Evolutionary conservation across 2,888 invertebrate species (phyloP).

Genomic region (Endotricha flammealis): DNA sequence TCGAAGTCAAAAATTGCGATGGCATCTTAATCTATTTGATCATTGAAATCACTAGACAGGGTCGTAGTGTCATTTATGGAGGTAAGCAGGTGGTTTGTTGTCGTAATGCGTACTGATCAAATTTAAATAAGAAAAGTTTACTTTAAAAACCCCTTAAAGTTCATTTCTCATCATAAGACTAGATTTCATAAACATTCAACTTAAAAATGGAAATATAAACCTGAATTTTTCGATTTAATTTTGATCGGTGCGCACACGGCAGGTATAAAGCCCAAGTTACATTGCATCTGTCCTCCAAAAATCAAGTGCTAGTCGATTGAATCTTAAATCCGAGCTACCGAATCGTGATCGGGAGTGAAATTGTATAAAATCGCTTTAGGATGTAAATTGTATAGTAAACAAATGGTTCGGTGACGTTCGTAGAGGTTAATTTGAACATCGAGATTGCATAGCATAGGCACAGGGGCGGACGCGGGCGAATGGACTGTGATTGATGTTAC

Average conservation of each 20-base stretch:
- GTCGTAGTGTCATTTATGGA: conserved; percentile 2
- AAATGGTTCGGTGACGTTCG: conserved; percentile 16
- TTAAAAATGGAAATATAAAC: too few species aligned
- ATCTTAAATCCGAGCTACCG: conserved; percentile 47
- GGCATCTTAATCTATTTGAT: background rate
- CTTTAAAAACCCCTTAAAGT: too few species aligned
- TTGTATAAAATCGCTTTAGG: conserved; percentile 26
- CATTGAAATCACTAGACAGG: background rate
- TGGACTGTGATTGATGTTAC: too few species aligned
- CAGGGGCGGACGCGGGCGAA: too few species aligned
- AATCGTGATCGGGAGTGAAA: conserved; percentile 29
- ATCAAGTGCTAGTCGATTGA: conserved; percentile 64
- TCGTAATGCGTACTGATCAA: too few species aligned
- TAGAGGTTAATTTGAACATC: conserved; percentile 51
- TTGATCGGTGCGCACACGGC: too few species aligned
- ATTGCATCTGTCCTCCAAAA: conserved; percentile 22
- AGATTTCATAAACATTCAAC: too few species aligned
- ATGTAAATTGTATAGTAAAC: conserved; percentile 3
- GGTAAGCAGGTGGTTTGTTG: background rate
- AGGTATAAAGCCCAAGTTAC: conserved; percentile 3
- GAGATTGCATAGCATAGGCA: conserved; percentile 50
- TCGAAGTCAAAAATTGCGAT: background rate
- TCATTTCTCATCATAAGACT: too few species aligned
- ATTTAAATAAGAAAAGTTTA: too few species aligned
- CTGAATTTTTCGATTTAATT: too few species aligned